A percentile compares a stretch with the other conserved stretches of the same genome.
Evolutionary conservation across 1,140 invertebrate genomes (phyloP).

Genomic region (Microplitis mediator): DNA sequence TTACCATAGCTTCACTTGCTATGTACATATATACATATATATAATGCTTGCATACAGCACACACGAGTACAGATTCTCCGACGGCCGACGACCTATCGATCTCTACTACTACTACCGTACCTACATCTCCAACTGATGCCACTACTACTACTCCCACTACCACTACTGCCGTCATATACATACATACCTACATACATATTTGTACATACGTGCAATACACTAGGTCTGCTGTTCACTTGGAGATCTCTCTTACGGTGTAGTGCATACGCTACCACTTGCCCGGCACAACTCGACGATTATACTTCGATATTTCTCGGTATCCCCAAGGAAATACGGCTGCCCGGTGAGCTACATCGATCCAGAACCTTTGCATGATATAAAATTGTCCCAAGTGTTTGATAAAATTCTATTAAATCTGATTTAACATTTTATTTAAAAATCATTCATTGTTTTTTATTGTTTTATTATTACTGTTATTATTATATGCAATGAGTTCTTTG

Average conservation of each 20-base stretch:
- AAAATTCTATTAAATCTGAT: not conserved
- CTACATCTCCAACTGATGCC: no score
- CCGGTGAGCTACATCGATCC: conserved; percentile 6
- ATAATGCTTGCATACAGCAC: not conserved
- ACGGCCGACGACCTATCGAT: conserved; percentile 18
- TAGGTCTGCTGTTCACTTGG: not conserved
- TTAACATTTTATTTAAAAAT: no score
- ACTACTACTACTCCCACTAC: no score
- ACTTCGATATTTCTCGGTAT: conserved; percentile 15
- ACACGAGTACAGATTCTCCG: not conserved
- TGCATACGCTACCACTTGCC: conserved; percentile 18
- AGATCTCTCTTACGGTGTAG: conserved; percentile 13
- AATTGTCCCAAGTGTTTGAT: not conserved
- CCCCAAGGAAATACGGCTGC: conserved; percentile 5
- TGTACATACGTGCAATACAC: not conserved
- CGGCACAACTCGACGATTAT: conserved; percentile 3
- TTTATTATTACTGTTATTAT: no score
- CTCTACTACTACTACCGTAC: not conserved
- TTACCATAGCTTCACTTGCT: not conserved
- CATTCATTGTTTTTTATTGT: no score
- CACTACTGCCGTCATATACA: no score
- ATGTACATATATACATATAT: not conserved
- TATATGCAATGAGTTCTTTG: no score
- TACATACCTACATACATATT: no score
- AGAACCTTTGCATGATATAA: not conserved